Base-by-base conservation (phyloP, 2,797 vertebrate genomes). In the Tauraco hartlaubi region DNA sequence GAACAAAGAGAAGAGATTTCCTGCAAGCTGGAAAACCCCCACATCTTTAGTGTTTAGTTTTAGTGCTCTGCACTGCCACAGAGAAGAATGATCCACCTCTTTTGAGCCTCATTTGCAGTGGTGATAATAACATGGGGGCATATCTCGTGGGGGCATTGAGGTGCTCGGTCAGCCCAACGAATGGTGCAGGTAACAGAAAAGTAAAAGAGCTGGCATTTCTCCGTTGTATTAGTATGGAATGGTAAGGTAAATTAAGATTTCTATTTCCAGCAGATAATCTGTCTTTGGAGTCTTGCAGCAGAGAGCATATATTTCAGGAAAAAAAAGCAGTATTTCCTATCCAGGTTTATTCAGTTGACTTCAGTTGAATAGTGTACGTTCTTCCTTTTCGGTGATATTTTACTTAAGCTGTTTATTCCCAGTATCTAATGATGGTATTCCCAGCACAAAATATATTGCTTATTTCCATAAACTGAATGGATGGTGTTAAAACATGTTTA, bases 201-300 rank as follows among this genome's bases (percentile, higher is more conserved):
- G 16, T 18, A 21, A 3, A 54, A 41, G 52, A 23, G 18, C 5
- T n/a, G 6, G 4, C 1, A 0, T 54, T 82, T 48, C 55, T 83
- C 3, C 9, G 2, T 6, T 14, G 28, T 2, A 3, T 66, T 33
- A 5, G 10, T 6, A 7, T 0, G 13, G 8, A 69, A 16, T 12
- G 21, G 9, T 7, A 9, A 74, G 39, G 37, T 8, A 44, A 21
- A 29, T 17, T 35, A 67, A 52, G 41, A 2, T 48, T 91, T 62
- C 14, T 67, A 51, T 54, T 63, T 15, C 39, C 68, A 82, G 68
- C 44, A 71, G 20, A 25, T 58, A 28, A 39, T 80, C 9, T 86
- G 29, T 15, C 23, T 55, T 29, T 59, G 29, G 29, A 43, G 39
- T n/a, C 28, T 52, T 75, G 66, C 4, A n/a, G 54, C 41, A 78